Percentiles rank a stretch among this genome's conserved stretches.
Evolutionary conservation across 2,113 vertebrate genomes (phyloP).

Genomic region (Paratilapia polleni): DNA sequence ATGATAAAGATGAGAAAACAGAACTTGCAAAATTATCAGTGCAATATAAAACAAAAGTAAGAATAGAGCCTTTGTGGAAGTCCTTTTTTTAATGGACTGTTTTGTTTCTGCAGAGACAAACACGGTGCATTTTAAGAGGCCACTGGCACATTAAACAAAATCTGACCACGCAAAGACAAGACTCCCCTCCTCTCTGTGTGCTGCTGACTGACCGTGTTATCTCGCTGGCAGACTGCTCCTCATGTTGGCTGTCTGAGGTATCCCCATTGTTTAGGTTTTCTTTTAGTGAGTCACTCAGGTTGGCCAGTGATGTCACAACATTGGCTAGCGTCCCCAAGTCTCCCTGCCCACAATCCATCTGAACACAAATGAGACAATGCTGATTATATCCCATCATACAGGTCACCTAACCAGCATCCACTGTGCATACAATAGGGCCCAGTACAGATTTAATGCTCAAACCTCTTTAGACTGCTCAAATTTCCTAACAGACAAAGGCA

Average conservation of each 20-base stretch:
- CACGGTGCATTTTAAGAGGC: background rate
- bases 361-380: conserved; percentile 17
- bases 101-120: background rate
- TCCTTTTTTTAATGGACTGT: background rate
- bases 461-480: background rate
- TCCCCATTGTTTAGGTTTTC: conserved; percentile 94
- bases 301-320: conserved; percentile 96
- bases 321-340: conserved; percentile 96
- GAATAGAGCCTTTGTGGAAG: no score
- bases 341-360: conserved; percentile 92
- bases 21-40: background rate
- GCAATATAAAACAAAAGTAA: background rate
- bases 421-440: background rate
- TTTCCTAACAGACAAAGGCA: background rate
- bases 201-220: conserved; percentile 88
- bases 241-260: conserved; percentile 86
- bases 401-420: background rate
- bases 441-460: background rate
- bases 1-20: background rate
- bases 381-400: background rate
- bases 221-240: conserved; percentile 92
- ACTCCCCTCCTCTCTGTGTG: background rate
- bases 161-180: background rate
- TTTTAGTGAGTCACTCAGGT: conserved; percentile 83
- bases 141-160: background rate